phyloP scores from a whole-genome alignment of 1,140 invertebrate species.

The Lethocerus indicus region DNA sequence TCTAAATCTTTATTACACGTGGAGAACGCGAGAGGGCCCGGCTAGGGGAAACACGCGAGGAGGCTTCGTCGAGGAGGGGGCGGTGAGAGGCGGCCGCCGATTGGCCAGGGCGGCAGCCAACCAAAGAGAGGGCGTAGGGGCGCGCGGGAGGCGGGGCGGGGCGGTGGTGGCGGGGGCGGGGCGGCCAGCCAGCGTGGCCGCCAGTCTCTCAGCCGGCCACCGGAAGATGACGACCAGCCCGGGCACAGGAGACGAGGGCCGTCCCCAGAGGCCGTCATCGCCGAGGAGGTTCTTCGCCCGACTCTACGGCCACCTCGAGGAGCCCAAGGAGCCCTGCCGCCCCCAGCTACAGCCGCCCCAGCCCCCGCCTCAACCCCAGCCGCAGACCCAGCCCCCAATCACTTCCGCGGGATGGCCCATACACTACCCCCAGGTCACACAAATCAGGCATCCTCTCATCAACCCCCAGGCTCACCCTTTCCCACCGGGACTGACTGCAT shows the following conservation, averaged over 20 bases:
- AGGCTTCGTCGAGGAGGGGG: no score
- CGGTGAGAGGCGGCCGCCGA: no score
- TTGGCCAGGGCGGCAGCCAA: no score
- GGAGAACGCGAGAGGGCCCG: no score
- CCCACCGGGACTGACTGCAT: slow-evolving; percentile 8
- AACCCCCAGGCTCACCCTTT: slow-evolving; percentile 9
- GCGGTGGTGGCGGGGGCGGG: neutral
- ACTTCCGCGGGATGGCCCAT: no score
- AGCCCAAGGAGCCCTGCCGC: neutral
- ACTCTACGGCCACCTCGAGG: slow-evolving; percentile 1
- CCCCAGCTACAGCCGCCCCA: neutral
- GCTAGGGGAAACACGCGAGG: no score
- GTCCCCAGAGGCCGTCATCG: neutral
- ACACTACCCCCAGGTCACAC: no score
- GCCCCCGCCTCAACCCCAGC: neutral
- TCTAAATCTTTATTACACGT: no score
- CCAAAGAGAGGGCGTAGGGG: neutral
- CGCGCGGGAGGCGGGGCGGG: neutral
- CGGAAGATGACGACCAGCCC: no score
- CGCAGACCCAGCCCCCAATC: no score
- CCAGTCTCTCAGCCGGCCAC: no score
- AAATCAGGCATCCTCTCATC: neutral
- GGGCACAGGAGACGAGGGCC: neutral
- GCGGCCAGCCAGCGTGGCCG: neutral
- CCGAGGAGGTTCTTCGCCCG: slow-evolving; percentile 9